These are phyloP conservation scores for Philaenus spumarius DNA, from an alignment of 1,140 invertebrate genomes.

Conservation along the genomic window DNA sequence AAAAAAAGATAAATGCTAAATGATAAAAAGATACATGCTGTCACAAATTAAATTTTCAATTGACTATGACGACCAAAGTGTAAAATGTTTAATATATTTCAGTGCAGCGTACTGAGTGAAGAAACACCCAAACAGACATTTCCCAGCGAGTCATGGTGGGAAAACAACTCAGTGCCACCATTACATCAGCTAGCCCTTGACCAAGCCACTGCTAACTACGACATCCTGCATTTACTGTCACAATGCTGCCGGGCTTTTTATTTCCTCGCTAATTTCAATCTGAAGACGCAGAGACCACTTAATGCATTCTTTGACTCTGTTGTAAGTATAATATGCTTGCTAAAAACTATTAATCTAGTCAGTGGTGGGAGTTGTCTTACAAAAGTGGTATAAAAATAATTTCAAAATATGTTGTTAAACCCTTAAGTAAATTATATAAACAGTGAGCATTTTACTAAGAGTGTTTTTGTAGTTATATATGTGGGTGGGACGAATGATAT, in stretches of 20 bases:
- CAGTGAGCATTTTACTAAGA: slow-evolving; percentile 30
- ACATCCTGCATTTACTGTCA: slow-evolving; percentile 56
- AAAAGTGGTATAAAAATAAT: not conserved
- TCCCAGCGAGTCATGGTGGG: slow-evolving; percentile 56
- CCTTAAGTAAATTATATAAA: slow-evolving; percentile 32
- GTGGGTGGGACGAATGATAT: too few species aligned
- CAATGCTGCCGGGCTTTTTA: slow-evolving; percentile 55
- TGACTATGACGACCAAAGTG: too few species aligned
- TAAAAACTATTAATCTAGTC: not conserved
- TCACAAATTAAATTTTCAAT: too few species aligned
- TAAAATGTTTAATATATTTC: too few species aligned
- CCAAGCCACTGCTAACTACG: slow-evolving; percentile 63
- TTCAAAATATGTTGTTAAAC: slow-evolving; percentile 29
- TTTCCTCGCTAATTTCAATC: slow-evolving; percentile 68
- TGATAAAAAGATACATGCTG: too few species aligned
- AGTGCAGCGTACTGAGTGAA: slow-evolving; percentile 35
- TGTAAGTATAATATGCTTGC: slow-evolving; percentile 42
- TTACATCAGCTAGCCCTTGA: slow-evolving; percentile 70
- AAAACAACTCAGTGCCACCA: slow-evolving; percentile 43
- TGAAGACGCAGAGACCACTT: slow-evolving; percentile 66
- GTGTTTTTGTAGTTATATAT: too few species aligned
- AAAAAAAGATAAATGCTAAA: too few species aligned
- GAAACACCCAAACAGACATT: slow-evolving; percentile 43
- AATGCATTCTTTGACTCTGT: slow-evolving; percentile 68
- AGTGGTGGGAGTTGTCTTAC: not conserved